phyloP scores from a whole-genome alignment of 2,797 vertebrate genomes.

The Macropodus opercularis region DNA sequence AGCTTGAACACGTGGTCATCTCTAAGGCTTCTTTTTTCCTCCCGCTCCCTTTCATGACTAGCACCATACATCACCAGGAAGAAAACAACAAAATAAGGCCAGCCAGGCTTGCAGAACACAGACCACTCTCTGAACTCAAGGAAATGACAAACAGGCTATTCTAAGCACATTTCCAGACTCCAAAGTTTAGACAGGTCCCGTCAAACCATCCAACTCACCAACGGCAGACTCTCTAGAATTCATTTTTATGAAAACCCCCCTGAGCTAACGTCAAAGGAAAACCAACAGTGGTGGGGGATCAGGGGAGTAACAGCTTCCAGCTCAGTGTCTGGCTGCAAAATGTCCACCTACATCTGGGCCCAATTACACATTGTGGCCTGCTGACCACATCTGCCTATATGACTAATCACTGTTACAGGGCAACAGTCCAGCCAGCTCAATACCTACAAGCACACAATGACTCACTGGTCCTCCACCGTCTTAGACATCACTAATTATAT shows the following conservation, averaged over 20 bases:
- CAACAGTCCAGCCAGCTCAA: conserved; percentile 44
- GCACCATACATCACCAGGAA: conserved; percentile 56
- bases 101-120: conserved; percentile 32
- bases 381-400: conserved; percentile 61
- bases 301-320: conserved; percentile 38
- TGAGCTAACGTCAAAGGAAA: conserved; percentile 37
- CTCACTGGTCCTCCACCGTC: background rate
- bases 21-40: conserved; percentile 30
- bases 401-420: conserved; percentile 60
- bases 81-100: conserved; percentile 51
- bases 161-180: background rate
- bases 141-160: conserved; percentile 45
- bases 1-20: conserved; percentile 43
- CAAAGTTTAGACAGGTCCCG: conserved; percentile 12
- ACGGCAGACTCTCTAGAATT: conserved; percentile 11
- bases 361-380: conserved; percentile 61
- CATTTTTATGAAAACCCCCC: conserved; percentile 20
- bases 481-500: conserved; percentile 7
- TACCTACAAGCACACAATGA: conserved; percentile 40
- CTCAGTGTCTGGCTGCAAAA: conserved; percentile 44
- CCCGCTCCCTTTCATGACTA: conserved; percentile 51
- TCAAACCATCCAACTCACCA: conserved; percentile 14
- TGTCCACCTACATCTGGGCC: conserved; percentile 64
- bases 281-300: conserved; percentile 33
- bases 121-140: conserved; percentile 37